phyloP scores from a whole-genome alignment of 2,113 vertebrate species.

The Lophotis ruficrista region DNA sequence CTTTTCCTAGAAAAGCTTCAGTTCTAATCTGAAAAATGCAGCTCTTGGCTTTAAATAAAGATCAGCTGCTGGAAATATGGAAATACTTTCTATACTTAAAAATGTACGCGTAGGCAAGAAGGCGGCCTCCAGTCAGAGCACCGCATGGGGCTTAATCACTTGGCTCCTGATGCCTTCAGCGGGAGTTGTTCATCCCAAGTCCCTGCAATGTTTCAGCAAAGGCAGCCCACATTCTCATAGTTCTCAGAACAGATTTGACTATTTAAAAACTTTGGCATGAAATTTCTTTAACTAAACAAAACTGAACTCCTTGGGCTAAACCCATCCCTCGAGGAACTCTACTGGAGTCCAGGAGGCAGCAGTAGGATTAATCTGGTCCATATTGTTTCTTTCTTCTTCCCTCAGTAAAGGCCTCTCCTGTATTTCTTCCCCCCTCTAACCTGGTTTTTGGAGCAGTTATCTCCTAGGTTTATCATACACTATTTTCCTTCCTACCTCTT shows the following conservation, averaged over 20 bases:
- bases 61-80: constrained; percentile 67
- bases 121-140: constrained; percentile 54
- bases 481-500: background rate
- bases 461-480: background rate
- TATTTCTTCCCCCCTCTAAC: background rate
- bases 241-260: constrained; percentile 55
- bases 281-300: constrained; percentile 55
- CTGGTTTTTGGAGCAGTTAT: background rate
- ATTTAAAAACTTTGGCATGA: constrained; percentile 47
- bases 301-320: constrained; percentile 43
- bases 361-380: constrained; percentile 1
- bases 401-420: background rate
- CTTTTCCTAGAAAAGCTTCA: constrained; percentile 61
- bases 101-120: constrained; percentile 56
- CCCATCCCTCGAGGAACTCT: background rate
- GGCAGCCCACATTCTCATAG: constrained; percentile 42
- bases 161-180: constrained; percentile 51
- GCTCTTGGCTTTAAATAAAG: constrained; percentile 52
- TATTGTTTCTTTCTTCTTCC: background rate
- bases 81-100: constrained; percentile 62
- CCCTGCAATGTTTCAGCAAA: constrained; percentile 53
- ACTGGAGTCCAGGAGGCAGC: background rate
- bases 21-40: constrained; percentile 41
- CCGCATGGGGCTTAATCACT: constrained; percentile 64
- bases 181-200: constrained; percentile 50